Evolutionary conservation across 2,113 vertebrate genomes (phyloP), one percentile per base, ranked within the genome.

Genomic region (Albula goreensis): DNA sequence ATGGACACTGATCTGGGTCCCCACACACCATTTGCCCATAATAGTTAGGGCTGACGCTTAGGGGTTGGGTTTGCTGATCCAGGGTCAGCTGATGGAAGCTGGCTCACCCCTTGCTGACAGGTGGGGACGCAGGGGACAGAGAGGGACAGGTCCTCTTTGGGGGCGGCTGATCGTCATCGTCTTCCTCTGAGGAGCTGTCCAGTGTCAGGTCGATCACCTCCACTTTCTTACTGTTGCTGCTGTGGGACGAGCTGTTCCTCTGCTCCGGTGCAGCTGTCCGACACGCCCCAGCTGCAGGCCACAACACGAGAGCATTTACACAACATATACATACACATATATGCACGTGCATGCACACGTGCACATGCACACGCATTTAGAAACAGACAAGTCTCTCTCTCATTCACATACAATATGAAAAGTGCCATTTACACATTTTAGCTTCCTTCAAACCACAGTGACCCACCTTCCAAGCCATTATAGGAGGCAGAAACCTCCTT

Each of bases 141-240:
- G 98, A 98, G 82, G 98, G 97, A 82, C 98, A 99, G 66, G 95
- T 94, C 91, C 97, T 96, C 93, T 99, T 99, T 51, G 95, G 91
- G 2, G 97, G 95, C 0, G 97, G 98, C 49, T 97, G 96, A n/a
- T 96, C 97, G 17, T 99, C 98, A 2, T 98, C 97, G 0, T 98
- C 97, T 0, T 99, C 98, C 4, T 99, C 98, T 0, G 98, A 99
- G 1, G 98, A 99, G 92, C 98, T 99, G 93, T 99, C 98, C 60
- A 98, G 94, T 22, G 98, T 99, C 91, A 99, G 91, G 91, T 99
- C 98, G 78, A 99, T 99, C 91, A 99, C 98, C 88, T 99, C 98
- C 51, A 99, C 98, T 53, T 97, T 98, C 93, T 96, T 98, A 74
- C 96, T 94, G 87, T 95, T 96, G 78, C 91, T 86, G 88, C 89